Evolutionary conservation across 2,113 vertebrate genomes (phyloP).

Genomic region (Ariopsis seemanni): DNA sequence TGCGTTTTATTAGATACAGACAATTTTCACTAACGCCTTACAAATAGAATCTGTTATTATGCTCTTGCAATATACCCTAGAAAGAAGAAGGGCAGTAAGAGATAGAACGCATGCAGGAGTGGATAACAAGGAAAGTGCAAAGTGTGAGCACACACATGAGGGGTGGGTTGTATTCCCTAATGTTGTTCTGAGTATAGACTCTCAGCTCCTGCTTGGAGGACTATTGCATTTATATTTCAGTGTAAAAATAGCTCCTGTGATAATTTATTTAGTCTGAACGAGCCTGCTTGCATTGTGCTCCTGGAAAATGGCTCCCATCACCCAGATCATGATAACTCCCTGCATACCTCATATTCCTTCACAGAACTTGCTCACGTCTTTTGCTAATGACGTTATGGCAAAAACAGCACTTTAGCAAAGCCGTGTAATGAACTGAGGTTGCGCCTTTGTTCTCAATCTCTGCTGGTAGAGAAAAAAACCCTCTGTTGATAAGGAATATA

Average conservation of each 20-base stretch:
- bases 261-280: slow-evolving; percentile 76
- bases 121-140: slow-evolving; percentile 18
- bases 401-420: slow-evolving; percentile 11
- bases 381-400: slow-evolving; percentile 14
- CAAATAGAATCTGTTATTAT: slow-evolving; percentile 23
- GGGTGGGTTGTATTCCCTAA: slow-evolving; percentile 65
- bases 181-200: slow-evolving; percentile 58
- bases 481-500: neutral
- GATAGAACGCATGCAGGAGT: slow-evolving; percentile 19
- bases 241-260: slow-evolving; percentile 76
- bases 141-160: slow-evolving; percentile 43
- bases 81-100: slow-evolving; percentile 26
- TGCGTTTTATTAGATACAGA: neutral
- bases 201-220: slow-evolving; percentile 68
- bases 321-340: slow-evolving; percentile 30
- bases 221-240: slow-evolving; percentile 77
- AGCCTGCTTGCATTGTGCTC: slow-evolving; percentile 65
- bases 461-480: neutral
- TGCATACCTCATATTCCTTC: neutral
- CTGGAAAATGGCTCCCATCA: slow-evolving; percentile 54
- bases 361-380: neutral
- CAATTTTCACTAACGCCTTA: neutral
- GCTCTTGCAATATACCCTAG: slow-evolving; percentile 22
- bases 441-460: slow-evolving; percentile 6
- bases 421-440: slow-evolving; percentile 20